These are phyloP conservation scores for Neolamprologus tretocephalus DNA, from an alignment of 2,113 vertebrate species.

Conservation along the genomic window DNA sequence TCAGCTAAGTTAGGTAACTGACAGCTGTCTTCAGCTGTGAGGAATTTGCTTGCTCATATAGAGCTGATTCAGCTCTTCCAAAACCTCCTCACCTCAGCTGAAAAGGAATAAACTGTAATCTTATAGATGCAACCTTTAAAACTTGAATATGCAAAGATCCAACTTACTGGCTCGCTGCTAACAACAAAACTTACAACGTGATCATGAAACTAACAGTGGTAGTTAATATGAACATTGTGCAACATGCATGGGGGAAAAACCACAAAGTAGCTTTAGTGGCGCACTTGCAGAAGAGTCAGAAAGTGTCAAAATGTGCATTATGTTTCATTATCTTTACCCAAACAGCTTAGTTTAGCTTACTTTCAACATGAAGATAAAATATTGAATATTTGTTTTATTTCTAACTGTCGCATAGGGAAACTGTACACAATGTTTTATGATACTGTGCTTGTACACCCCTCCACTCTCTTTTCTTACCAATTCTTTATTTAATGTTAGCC, in stretches of 20 bases:
- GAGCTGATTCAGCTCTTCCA: not conserved
- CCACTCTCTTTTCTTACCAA: not conserved
- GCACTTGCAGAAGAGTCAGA: not conserved
- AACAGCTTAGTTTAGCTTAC: not conserved
- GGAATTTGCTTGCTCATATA: not conserved
- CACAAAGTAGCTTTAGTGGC: not conserved
- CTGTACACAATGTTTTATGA: not conserved
- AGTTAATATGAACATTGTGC: not conserved
- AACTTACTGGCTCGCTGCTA: not conserved
- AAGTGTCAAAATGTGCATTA: not conserved
- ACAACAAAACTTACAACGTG: not conserved
- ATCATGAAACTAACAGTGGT: not conserved
- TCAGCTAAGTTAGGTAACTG: not conserved
- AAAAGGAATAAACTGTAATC: not conserved
- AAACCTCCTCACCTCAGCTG: not conserved
- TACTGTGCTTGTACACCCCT: not conserved
- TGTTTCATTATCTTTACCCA: not conserved
- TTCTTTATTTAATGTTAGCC: not conserved
- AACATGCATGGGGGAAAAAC: fast-evolving
- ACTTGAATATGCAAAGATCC: not conserved
- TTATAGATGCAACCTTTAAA: not conserved
- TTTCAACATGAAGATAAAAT: not conserved
- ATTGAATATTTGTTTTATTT: not conserved
- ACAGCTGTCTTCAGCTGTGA: not conserved
- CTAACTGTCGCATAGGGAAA: not conserved